These are phyloP conservation scores for Thomomys bottae DNA, from an alignment of 2,113 vertebrate genomes.

Conservation along the genomic window DNA sequence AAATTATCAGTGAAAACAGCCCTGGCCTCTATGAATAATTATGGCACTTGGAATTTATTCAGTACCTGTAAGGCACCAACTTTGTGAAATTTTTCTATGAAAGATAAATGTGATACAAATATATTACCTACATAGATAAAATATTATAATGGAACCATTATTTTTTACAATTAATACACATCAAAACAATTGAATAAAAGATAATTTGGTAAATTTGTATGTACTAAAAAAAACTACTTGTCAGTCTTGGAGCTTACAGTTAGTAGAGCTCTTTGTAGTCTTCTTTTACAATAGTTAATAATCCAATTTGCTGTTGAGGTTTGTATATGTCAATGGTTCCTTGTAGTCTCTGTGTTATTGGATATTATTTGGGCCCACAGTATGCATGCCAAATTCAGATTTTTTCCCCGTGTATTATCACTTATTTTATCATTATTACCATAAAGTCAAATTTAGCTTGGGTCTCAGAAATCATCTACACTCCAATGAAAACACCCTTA, in stretches of 20 bases:
- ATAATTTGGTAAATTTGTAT: neutral
- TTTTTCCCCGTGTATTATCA: neutral
- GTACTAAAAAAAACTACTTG: neutral
- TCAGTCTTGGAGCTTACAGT: neutral
- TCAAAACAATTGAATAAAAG: too few relatives aligned
- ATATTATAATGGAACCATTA: too few relatives aligned
- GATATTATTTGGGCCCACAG: neutral
- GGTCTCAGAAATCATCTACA: slow-evolving; percentile 17
- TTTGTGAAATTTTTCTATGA: neutral
- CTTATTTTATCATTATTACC: neutral
- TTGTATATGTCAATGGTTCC: neutral
- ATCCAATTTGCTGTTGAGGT: neutral
- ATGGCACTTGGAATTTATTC: neutral
- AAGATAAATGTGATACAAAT: too few relatives aligned
- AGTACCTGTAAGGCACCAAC: neutral
- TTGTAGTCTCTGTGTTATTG: neutral
- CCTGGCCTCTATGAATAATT: neutral
- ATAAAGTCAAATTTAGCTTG: neutral
- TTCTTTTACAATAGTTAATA: neutral
- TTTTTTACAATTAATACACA: too few relatives aligned
- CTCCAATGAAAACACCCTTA: neutral
- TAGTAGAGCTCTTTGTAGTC: neutral
- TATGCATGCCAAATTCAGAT: neutral
- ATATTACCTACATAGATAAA: too few relatives aligned
- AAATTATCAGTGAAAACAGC: neutral